phyloP scores from a whole-genome alignment of 1,140 invertebrate genomes.

The Atta cephalotes region DNA sequence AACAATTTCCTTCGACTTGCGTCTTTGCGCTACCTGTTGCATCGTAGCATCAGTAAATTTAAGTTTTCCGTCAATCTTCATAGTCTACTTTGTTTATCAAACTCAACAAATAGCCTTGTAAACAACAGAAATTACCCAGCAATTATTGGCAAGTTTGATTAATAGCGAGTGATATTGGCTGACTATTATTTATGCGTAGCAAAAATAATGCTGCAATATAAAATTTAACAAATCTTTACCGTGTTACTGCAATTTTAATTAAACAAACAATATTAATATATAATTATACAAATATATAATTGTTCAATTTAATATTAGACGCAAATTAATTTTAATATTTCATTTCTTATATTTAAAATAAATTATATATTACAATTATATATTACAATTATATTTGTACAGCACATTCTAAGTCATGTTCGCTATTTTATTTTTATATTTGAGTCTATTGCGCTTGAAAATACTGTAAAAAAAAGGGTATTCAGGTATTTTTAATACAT shows the following conservation, averaged over 20 bases:
- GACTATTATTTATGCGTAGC: conserved; percentile 26
- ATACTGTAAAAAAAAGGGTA: background rate
- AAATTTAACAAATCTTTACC: background rate
- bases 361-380: background rate
- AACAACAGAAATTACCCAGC: conserved; percentile 18
- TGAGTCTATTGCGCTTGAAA: background rate
- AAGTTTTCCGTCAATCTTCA: conserved; percentile 38
- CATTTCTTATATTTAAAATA: background rate
- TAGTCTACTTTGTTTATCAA: conserved; percentile 38
- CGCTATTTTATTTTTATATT: background rate
- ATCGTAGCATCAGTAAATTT: conserved; percentile 23
- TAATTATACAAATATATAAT: too few species aligned
- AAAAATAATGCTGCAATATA: background rate
- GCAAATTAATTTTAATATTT: background rate
- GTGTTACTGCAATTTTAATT: background rate
- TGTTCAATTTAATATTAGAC: background rate
- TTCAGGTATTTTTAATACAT: background rate
- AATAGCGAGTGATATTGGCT: conserved; percentile 14
- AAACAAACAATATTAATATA: too few species aligned
- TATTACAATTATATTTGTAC: background rate
- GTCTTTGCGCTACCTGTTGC: conserved; percentile 77
- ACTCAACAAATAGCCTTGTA: conserved; percentile 6
- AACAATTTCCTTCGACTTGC: conserved; percentile 77
- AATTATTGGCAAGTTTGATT: conserved; percentile 21
- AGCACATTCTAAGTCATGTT: background rate